A percentile compares a stretch with the other conserved stretches of the same genome.
Evolutionary conservation across 2,797 vertebrate species (phyloP).

Genomic region (Tokudaia muenninki): DNA sequence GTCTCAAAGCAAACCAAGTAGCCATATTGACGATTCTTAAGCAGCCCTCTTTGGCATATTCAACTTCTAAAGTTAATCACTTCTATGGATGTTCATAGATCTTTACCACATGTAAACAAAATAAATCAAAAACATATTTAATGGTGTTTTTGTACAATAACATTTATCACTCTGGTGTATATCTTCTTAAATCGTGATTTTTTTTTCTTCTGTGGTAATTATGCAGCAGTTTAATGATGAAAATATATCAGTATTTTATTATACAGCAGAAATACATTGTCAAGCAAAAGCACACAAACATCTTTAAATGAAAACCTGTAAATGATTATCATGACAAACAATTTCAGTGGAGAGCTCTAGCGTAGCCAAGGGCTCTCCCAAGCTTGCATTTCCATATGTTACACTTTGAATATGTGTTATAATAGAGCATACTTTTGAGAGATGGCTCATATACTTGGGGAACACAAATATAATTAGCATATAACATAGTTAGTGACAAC

Average conservation of each 20-base stretch:
- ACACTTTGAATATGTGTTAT: slow-evolving; percentile 83
- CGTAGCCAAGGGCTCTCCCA: slow-evolving; percentile 85
- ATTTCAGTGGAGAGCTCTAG: slow-evolving; percentile 88
- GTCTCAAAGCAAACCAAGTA: neutral
- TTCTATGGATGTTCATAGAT: neutral
- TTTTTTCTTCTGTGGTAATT: slow-evolving; percentile 85
- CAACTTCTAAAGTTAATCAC: neutral
- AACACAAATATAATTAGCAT: slow-evolving; percentile 85
- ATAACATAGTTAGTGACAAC: slow-evolving; percentile 88
- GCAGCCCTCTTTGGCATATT: neutral
- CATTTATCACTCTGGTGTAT: neutral
- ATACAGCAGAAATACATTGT: slow-evolving; percentile 88
- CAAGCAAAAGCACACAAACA: slow-evolving; percentile 89
- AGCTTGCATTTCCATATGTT: slow-evolving; percentile 84
- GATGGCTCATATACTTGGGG: slow-evolving; percentile 82
- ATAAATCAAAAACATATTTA: slow-evolving; percentile 39
- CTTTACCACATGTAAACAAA: neutral
- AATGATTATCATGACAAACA: slow-evolving; percentile 88
- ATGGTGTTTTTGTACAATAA: neutral
- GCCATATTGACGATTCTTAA: neutral
- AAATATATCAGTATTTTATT: slow-evolving; percentile 92
- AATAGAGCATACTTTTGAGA: slow-evolving; percentile 78
- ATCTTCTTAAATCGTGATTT: neutral
- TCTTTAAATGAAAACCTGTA: slow-evolving; percentile 84
- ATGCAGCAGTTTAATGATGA: slow-evolving; percentile 92